Evolutionary conservation across 2,888 invertebrate genomes (phyloP), one percentile per base, ranked within the genome.

Genomic region (Nemapogon koenigi): DNA sequence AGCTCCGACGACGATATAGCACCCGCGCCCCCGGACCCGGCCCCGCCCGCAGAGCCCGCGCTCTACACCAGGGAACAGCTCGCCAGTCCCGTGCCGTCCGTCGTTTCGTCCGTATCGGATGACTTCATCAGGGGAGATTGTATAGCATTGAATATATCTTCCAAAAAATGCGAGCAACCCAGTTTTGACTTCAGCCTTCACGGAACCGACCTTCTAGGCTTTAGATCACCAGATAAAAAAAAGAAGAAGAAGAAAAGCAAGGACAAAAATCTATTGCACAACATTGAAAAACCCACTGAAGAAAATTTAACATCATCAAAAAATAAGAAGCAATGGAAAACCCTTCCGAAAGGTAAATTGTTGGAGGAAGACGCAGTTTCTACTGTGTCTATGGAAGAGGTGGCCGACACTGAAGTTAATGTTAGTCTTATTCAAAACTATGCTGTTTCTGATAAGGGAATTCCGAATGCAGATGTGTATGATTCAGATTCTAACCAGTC

Each of bases 401-500:
- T n/a, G n/a, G n/a, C n/a, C n/a, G n/a, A n/a, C n/a, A n/a, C n/a
- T n/a, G n/a, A n/a, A n/a, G n/a, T n/a, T n/a, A n/a, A n/a, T n/a
- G n/a, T n/a, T n/a, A n/a, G n/a, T n/a, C n/a, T n/a, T n/a, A n/a
- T n/a, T n/a, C n/a, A 64, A 56, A 69, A 48, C 52, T 79, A 49
- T 56, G 57, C 48, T 50, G 76, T 55, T 41, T 57, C 53, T 46
- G 69, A 53, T 51, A 80, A 55, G 59, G 61, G 54, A 48, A 45
- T 80, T 17, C 67, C 70, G 3, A 67, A 52, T 49, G 52, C 76
- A 4, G 84, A 84, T 59, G 68, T 83, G 4, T 83, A 83, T 51
- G 81, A 81, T 51, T 83, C 83, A 29, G 84, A 84, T 48, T 84
- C 84, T 47, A 73, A 75, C 45, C 70, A 72, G 33, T 72, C 68